Conservation (phyloP, 2,797 vertebrate species). For the Pyrocephalus nanus region DNA sequence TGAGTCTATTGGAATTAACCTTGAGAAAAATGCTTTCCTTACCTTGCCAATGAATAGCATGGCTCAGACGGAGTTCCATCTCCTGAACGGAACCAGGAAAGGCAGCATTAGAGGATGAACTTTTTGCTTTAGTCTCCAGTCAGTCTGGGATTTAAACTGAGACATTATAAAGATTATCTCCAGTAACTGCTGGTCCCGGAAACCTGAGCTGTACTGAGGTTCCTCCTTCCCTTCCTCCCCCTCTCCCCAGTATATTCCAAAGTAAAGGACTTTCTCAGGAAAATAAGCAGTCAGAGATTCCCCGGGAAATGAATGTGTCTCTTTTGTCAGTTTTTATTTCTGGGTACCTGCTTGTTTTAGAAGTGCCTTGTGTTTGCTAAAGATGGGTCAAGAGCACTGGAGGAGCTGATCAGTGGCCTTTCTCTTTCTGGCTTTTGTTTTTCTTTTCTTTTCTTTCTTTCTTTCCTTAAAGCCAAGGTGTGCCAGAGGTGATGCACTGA, state of each 20-base stretch:
- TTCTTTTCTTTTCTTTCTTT: not conserved
- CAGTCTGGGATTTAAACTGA: constrained; percentile 44
- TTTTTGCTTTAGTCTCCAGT: constrained; percentile 45
- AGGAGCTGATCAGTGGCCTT: constrained; percentile 76
- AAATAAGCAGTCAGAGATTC: constrained; percentile 53
- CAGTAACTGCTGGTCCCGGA: constrained; percentile 37
- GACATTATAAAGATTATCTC: constrained; percentile 26
- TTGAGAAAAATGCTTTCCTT: constrained; percentile 57
- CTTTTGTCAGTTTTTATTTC: constrained; percentile 48
- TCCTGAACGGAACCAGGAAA: constrained; percentile 40
- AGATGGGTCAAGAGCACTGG: constrained; percentile 68
- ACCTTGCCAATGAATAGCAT: constrained; percentile 35
- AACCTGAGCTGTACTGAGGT: constrained; percentile 29
- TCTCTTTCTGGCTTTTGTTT: constrained; percentile 71
- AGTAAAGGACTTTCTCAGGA: constrained; percentile 70
- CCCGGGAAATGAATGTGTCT: constrained; percentile 41
- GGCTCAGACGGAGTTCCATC: constrained; percentile 11
- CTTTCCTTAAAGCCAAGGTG: constrained; percentile 71
- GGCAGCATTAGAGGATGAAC: constrained; percentile 42
- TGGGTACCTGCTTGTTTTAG: constrained; percentile 66
- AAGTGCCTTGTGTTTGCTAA: constrained; percentile 77
- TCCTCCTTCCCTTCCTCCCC: constrained; percentile 9
- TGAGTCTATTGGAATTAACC: constrained; percentile 69
- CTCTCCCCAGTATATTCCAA: constrained; percentile 45
- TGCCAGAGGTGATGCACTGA: constrained; percentile 75